These are phyloP conservation scores for Lucifuga dentata DNA, from an alignment of 2,113 vertebrate species.

Conservation along the genomic window DNA sequence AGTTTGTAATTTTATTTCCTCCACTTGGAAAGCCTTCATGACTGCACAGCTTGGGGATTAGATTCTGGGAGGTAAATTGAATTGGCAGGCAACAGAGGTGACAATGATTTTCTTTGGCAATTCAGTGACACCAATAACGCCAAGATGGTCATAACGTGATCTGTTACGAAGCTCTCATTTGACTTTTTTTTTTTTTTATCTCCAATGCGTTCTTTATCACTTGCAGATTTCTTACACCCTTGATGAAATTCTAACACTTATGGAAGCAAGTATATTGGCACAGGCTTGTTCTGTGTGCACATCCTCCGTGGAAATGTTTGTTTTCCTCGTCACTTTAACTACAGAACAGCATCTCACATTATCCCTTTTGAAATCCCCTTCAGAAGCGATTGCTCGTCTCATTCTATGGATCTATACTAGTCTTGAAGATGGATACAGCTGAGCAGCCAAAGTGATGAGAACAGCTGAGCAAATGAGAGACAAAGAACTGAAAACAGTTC, in stretches of 20 bases:
- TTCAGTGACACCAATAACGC: constrained; percentile 46
- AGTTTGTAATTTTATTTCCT: constrained; percentile 65
- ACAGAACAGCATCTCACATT: constrained; percentile 24
- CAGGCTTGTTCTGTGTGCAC: background rate
- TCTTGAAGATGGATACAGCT: constrained; percentile 21
- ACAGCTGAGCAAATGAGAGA: constrained; percentile 42
- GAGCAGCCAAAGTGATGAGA: constrained; percentile 28
- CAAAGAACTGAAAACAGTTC: constrained; percentile 36
- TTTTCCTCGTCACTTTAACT: background rate
- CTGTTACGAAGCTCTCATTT: constrained; percentile 31
- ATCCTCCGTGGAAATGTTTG: background rate
- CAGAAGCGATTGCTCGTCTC: constrained; percentile 24
- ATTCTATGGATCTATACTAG: constrained; percentile 17
- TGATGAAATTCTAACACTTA: too few relatives aligned
- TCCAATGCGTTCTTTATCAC: background rate
- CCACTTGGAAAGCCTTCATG: constrained; percentile 46
- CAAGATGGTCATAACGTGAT: constrained; percentile 26
- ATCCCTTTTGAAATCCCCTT: constrained; percentile 29
- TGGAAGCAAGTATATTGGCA: background rate
- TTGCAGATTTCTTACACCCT: background rate
- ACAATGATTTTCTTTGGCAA: constrained; percentile 70
- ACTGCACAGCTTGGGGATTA: constrained; percentile 66
- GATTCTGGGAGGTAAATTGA: constrained; percentile 73
- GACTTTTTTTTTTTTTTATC: constrained; percentile 17
- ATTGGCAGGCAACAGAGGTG: constrained; percentile 68